Evolutionary conservation across 2,797 vertebrate genomes (phyloP).

Genomic region (Apogon talboti): DNA sequence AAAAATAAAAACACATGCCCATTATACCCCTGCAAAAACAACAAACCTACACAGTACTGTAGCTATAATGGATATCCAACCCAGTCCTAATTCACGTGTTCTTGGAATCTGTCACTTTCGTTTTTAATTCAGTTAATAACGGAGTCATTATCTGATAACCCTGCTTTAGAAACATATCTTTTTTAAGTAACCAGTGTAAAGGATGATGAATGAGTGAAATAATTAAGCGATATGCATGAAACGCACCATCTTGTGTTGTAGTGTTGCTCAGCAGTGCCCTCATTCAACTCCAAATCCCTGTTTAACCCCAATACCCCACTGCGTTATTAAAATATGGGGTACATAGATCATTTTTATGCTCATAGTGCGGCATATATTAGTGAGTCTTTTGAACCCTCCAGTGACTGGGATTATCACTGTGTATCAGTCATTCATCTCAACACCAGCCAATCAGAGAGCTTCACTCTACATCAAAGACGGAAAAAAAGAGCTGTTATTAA

Average conservation of each 20-base stretch:
- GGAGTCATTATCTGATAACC: no score
- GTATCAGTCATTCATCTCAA: slow-evolving; percentile 63
- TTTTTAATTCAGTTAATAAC: no score
- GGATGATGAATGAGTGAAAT: slow-evolving; percentile 11
- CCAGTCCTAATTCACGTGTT: no score
- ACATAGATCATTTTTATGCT: slow-evolving; percentile 41
- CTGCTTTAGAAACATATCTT: not conserved
- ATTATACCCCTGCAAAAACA: no score
- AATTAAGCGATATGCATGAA: slow-evolving; percentile 30
- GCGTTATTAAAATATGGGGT: slow-evolving; percentile 48
- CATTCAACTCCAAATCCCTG: slow-evolving; percentile 68
- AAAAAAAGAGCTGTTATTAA: slow-evolving; percentile 33
- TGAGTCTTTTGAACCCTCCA: slow-evolving; percentile 63
- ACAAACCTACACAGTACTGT: no score
- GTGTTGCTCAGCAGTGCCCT: not conserved
- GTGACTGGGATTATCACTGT: slow-evolving; percentile 57
- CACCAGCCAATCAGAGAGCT: slow-evolving; percentile 45
- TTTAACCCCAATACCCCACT: slow-evolving; percentile 70
- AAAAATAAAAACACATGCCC: no score
- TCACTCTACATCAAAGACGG: slow-evolving; percentile 63
- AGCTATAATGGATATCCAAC: no score
- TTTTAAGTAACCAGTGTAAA: not conserved
- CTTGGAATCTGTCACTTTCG: no score
- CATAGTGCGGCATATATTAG: slow-evolving; percentile 48
- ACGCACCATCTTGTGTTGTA: slow-evolving; percentile 8